phyloP scores from a whole-genome alignment of 2,888 invertebrate genomes.

The Ormyrus thymus region DNA sequence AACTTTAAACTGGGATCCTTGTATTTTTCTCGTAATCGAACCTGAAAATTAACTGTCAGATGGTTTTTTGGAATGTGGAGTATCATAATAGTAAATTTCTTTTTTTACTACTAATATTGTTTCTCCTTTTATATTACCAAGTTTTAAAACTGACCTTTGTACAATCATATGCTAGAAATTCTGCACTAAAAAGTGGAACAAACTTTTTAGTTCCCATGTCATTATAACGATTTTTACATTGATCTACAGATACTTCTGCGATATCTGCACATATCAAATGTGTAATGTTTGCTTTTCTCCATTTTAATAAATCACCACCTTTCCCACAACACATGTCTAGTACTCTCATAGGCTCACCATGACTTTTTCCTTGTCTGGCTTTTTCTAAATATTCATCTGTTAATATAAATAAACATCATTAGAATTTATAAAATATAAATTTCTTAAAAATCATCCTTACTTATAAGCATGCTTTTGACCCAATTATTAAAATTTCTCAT shows the following conservation, averaged over 20 bases:
- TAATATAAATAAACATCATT: slow-evolving; percentile 1
- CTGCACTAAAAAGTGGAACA: slow-evolving; percentile 82
- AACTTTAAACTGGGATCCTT: slow-evolving; percentile 86
- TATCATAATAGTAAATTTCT: slow-evolving; percentile 13
- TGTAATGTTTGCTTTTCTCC: slow-evolving; percentile 88
- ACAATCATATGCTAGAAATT: slow-evolving; percentile 94
- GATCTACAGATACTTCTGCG: slow-evolving; percentile 93
- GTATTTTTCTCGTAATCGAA: slow-evolving; percentile 84
- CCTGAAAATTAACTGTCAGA: slow-evolving; percentile 71
- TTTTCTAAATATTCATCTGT: slow-evolving; percentile 79
- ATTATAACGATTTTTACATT: slow-evolving; percentile 90
- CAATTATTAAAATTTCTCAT: slow-evolving; percentile 99
- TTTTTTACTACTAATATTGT: background rate
- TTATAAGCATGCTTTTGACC: slow-evolving; percentile 97
- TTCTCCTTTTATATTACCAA: background rate
- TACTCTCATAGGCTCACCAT: slow-evolving; percentile 83
- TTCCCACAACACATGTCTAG: slow-evolving; percentile 98
- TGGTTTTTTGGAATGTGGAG: slow-evolving; percentile 26
- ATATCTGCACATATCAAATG: slow-evolving; percentile 95
- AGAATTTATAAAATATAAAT: slow-evolving; percentile 1
- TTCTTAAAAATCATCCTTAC: slow-evolving; percentile 76
- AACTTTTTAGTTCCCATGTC: slow-evolving; percentile 71
- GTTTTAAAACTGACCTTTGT: slow-evolving; percentile 79
- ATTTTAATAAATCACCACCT: slow-evolving; percentile 98
- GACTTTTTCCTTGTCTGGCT: slow-evolving; percentile 80